Conservation (phyloP, 2,888 invertebrate species). For the Miltochrista miniata region DNA sequence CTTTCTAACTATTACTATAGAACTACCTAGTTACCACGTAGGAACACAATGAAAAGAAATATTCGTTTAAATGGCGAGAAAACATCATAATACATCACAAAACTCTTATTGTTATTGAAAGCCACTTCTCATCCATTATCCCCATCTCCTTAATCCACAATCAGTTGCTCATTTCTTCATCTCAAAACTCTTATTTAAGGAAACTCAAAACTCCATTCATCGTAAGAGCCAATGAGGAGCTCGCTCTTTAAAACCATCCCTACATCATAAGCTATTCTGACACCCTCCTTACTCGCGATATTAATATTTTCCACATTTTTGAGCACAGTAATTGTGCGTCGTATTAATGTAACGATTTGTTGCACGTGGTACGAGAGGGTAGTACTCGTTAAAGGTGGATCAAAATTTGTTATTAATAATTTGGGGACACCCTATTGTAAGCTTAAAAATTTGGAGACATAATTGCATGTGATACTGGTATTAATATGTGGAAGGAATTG, state of each 20-base stretch:
- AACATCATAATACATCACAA: too few relatives aligned
- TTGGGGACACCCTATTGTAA: slow-evolving; percentile 22
- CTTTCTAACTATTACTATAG: too few relatives aligned
- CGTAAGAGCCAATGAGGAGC: slow-evolving; percentile 39
- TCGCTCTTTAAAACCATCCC: slow-evolving; percentile 41
- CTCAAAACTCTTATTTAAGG: slow-evolving; percentile 26
- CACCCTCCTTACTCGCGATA: slow-evolving; percentile 56
- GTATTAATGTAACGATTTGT: slow-evolving; percentile 66
- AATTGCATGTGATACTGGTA: slow-evolving; percentile 7
- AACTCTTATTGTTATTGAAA: too few relatives aligned
- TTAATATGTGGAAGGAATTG: background rate
- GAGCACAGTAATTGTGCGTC: slow-evolving; percentile 70
- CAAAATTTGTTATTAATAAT: slow-evolving; percentile 43
- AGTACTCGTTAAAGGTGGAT: slow-evolving; percentile 34
- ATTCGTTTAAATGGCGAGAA: too few relatives aligned
- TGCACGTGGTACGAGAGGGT: slow-evolving; percentile 58
- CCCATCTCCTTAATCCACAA: slow-evolving; percentile 17
- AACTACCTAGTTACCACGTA: too few relatives aligned
- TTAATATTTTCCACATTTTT: slow-evolving; percentile 76
- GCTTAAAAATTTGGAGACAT: slow-evolving; percentile 17
- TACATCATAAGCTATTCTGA: slow-evolving; percentile 56
- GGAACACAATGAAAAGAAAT: too few relatives aligned
- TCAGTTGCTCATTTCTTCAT: slow-evolving; percentile 29
- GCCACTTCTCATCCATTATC: background rate
- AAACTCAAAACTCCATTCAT: slow-evolving; percentile 25